phyloP scores from a whole-genome alignment of 64 coral and sea anemone species.

The Actinia tenebrosa region DNA sequence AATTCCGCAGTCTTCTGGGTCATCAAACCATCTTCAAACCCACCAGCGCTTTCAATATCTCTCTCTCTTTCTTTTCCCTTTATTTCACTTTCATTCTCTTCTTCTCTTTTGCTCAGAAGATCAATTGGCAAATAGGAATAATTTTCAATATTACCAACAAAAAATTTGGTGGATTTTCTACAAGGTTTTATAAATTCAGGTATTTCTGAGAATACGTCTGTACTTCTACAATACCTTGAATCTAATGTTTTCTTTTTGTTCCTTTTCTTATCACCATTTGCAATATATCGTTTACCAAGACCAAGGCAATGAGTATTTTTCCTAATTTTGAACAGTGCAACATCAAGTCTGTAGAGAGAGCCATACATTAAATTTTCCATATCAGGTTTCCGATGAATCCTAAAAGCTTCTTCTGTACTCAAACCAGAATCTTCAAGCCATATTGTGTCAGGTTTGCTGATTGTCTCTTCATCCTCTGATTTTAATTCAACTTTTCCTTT shows the following conservation, averaged over 20 bases:
- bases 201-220: not conserved
- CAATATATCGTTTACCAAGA: conserved; percentile 51
- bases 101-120: conserved; percentile 17
- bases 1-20: conserved; percentile 56
- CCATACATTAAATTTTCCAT: conserved; percentile 78
- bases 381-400: conserved; percentile 81
- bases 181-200: conserved; percentile 1
- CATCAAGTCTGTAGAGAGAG: conserved; percentile 72
- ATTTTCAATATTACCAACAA: conserved; percentile 36
- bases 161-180: conserved; percentile 4
- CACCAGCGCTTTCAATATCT: conserved; percentile 22
- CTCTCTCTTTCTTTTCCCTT: not conserved
- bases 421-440: conserved; percentile 87
- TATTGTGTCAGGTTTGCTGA: conserved; percentile 54
- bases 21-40: not conserved
- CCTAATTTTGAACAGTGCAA: conserved; percentile 78
- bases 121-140: conserved; percentile 72
- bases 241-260: conserved; percentile 33
- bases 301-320: conserved; percentile 67
- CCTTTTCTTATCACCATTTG: conserved; percentile 53
- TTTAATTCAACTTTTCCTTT: not conserved
- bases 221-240: conserved; percentile 63
- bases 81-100: not conserved
- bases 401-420: conserved; percentile 63
- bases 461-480: conserved; percentile 34